Evolutionary conservation across 2,888 invertebrate species (phyloP), one percentile per base, ranked within the genome.

Genomic region (Stratiomys singularior): DNA sequence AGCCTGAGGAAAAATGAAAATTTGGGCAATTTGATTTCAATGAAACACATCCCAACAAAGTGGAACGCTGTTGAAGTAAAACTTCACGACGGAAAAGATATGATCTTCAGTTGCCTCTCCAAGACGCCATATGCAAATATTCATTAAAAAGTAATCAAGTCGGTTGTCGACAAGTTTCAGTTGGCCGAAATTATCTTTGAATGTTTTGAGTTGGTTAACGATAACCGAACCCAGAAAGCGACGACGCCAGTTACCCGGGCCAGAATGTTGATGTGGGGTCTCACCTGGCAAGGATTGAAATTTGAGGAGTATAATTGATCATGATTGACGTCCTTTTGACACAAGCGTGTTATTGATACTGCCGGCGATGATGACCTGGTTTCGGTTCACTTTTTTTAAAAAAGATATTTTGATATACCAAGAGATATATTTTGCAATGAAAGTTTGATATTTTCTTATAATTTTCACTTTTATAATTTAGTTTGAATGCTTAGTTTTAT

Each of bases 141-240:
- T 74, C 72, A 78, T 78, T 78, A 78, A 78, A 78, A 78, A 67
- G 78, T 78, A 78, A 78, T 78, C 74, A 78, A 56, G 27, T 77
- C 47, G 63, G 46, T 15, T 64, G 76, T 74, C 74, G 74, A 69
- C 69, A 69, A 69, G 69, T 69, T 69, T 69, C 69, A 69, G 46
- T 46, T 47, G 46, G 23, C 46, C 69, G n/a, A 69, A 69, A 69
- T 69, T 21, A 69, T 47, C 44, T 30, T 44, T 15, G 25, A 60
- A 18, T 9, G 25, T 69, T 46, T 69, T 47, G 46, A 60, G 21
- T 69, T 47, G 47, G 25, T 46, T 69, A 46, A 60, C 60, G 60
- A 60, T 5, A 60, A 60, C 60, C 3, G 60, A 60, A 60, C 21
- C 60, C 60, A 60, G 5, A 15, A 52, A 52, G 52, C 52, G 15